phyloP scores from a whole-genome alignment of 2,113 vertebrate genomes.

The Halcyon senegalensis region DNA sequence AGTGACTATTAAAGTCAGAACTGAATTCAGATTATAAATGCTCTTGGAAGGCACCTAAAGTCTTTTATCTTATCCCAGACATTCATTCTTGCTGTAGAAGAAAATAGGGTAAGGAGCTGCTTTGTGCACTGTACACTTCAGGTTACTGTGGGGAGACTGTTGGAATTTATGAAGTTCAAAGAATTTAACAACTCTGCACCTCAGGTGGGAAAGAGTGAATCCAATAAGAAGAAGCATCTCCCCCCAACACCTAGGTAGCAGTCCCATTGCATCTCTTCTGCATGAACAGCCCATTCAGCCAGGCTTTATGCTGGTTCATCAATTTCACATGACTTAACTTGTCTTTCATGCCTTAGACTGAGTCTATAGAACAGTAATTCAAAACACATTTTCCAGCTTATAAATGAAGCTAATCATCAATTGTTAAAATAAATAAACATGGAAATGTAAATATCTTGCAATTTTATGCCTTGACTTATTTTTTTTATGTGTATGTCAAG shows the following conservation, averaged over 20 bases:
- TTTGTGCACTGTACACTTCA: not conserved
- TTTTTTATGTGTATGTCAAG: not conserved
- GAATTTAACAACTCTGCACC: not conserved
- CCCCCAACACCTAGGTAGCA: accelerated
- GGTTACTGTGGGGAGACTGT: not conserved
- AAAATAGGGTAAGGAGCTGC: not conserved
- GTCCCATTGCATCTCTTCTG: not conserved
- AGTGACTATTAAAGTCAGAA: not conserved
- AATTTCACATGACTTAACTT: not conserved
- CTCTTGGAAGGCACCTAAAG: not conserved
- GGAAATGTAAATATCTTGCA: not conserved
- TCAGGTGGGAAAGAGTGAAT: not conserved
- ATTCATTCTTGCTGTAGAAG: not conserved
- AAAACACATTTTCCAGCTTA: not conserved
- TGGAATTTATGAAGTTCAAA: not conserved
- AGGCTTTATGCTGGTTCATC: not conserved
- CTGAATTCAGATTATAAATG: not conserved
- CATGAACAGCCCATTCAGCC: not conserved
- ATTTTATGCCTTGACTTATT: not conserved
- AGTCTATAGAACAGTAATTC: not conserved
- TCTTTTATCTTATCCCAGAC: not conserved
- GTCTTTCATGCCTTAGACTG: not conserved
- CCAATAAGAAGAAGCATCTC: not conserved
- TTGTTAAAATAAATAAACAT: not conserved
- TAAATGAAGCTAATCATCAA: not conserved